phyloP scores from a whole-genome alignment of 2,113 vertebrate species.

The Corythornis madagascariensis region DNA sequence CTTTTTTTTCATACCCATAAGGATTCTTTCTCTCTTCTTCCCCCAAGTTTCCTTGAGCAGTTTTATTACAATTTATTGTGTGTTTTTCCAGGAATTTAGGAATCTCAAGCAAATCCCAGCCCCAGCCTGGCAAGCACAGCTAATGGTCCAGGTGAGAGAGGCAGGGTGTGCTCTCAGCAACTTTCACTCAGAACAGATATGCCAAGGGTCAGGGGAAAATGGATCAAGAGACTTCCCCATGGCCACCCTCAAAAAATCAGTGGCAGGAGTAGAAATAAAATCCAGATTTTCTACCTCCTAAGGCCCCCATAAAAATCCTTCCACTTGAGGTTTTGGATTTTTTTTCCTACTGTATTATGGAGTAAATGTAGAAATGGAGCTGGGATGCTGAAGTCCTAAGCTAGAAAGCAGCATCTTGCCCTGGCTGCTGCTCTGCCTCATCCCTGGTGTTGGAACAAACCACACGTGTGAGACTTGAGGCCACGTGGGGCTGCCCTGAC shows the following conservation, averaged over 20 bases:
- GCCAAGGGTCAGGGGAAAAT: not conserved
- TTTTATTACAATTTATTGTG: not conserved
- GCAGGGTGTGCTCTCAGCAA: not conserved
- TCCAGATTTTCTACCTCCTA: not conserved
- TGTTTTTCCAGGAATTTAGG: not conserved
- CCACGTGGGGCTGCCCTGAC: accelerated
- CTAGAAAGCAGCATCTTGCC: not conserved
- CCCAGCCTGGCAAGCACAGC: not conserved
- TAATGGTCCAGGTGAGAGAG: not conserved
- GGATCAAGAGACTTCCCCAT: not conserved
- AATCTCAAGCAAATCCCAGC: not conserved
- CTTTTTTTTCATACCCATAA: not conserved
- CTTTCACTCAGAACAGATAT: not conserved
- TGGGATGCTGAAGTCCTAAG: not conserved
- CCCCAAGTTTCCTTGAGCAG: not conserved
- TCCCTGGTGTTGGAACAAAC: accelerated
- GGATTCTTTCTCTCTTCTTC: not conserved
- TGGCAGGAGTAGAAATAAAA: not conserved
- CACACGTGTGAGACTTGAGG: accelerated
- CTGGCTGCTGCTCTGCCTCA: not conserved
- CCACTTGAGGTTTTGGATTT: accelerated
- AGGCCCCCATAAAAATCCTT: not conserved
- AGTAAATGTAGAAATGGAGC: not conserved
- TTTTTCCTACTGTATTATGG: not conserved
- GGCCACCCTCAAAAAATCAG: not conserved